Conservation (phyloP, 1,140 invertebrate species). For the Maniola jurtina region DNA sequence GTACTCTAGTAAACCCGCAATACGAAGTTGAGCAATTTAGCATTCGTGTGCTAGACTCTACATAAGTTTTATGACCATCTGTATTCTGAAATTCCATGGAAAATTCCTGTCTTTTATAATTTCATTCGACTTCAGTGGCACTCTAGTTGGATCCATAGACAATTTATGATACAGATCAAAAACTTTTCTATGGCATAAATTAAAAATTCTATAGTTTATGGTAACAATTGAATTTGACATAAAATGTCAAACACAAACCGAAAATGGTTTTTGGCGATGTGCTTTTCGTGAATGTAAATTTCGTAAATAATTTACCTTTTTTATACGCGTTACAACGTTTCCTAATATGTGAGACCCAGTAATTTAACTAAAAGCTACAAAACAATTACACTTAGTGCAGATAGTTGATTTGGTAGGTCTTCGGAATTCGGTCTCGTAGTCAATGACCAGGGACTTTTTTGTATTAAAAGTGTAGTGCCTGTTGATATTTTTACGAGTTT, state of each 20-base stretch:
- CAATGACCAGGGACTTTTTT: not conserved
- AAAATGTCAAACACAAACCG: slow-evolving; percentile 57
- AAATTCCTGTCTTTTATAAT: too few species aligned
- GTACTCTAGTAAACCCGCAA: too few species aligned
- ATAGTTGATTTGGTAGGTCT: slow-evolving; percentile 11
- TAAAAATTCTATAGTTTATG: slow-evolving; percentile 1
- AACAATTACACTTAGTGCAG: not conserved
- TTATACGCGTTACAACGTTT: slow-evolving; percentile 34
- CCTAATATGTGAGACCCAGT: slow-evolving; percentile 14
- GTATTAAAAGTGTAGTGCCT: not conserved
- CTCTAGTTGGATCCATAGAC: not conserved
- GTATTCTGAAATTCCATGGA: too few species aligned
- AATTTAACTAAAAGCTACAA: not conserved
- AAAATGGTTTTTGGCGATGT: slow-evolving; percentile 65
- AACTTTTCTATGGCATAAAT: not conserved
- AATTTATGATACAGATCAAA: not conserved
- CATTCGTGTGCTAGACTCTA: too few species aligned
- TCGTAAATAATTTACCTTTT: slow-evolving; percentile 41
- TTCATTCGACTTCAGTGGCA: too few species aligned
- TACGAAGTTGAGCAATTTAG: too few species aligned
- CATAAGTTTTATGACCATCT: too few species aligned
- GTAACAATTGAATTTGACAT: slow-evolving; percentile 33
- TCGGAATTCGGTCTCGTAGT: not conserved
- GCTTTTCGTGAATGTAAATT: slow-evolving; percentile 54
- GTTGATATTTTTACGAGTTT: slow-evolving; percentile 19